These are phyloP conservation scores for Melanotaenia trifasciata DNA, from an alignment of 2,797 vertebrate species.

Conservation along the genomic window DNA sequence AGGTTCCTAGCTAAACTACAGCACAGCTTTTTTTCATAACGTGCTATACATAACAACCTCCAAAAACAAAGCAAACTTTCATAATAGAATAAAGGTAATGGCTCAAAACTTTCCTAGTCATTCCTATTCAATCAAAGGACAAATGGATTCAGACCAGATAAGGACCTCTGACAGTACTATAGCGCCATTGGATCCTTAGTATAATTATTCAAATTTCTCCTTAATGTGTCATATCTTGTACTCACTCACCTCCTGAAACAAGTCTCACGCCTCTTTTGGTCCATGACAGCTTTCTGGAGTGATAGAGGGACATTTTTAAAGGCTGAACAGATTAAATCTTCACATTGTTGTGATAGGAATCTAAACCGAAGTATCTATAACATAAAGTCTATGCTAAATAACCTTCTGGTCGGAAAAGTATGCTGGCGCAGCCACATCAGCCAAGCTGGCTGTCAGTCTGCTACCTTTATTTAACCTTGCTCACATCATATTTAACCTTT, in stretches of 20 bases:
- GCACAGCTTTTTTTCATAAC: no score
- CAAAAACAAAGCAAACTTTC: no score
- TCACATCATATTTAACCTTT: background rate
- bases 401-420: background rate
- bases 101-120: no score
- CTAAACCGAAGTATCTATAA: background rate
- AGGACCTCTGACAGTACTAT: no score
- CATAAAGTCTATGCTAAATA: background rate
- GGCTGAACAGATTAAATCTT: slow-evolving; percentile 3
- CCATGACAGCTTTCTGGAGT: slow-evolving; percentile 85
- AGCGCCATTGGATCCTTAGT: no score
- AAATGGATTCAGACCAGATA: background rate
- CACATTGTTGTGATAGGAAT: no score
- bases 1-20: no score
- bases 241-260: slow-evolving; percentile 81
- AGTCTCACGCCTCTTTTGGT: slow-evolving; percentile 79
- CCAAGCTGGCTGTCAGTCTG: slow-evolving; percentile 13
- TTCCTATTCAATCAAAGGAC: no score
- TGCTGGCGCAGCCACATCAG: slow-evolving; percentile 9
- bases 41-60: no score
- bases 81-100: no score
- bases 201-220: no score
- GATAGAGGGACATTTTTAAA: slow-evolving; percentile 34
- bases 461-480: slow-evolving; percentile 74
- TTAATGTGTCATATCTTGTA: background rate